Base-by-base conservation (phyloP, 2,888 invertebrate species). In the Epirrita christyi region DNA sequence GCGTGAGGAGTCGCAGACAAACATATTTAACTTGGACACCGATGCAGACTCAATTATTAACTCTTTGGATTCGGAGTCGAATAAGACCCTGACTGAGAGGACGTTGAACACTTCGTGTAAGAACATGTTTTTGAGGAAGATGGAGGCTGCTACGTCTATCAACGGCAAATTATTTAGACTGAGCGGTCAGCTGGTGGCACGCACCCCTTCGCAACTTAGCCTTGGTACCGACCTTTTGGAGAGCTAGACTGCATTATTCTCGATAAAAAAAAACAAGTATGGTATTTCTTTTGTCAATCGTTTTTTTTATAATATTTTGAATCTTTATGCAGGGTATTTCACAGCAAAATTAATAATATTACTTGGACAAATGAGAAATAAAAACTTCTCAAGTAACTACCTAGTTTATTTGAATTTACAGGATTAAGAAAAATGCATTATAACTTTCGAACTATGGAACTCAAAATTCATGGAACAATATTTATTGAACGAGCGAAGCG, bases 1-100 rank as follows among this genome's bases (percentile, higher is more conserved):
- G 91, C 84, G 81, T 10, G 86, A 90, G 55, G 90, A 92, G 64
- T 91, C 91, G 0, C 88, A 88, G 52, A 87, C 88, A 0, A 90
- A 89, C 51, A 76, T 89, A 21, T 75, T 86, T 5, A 86, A 84
- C 55, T 44, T 83, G 37, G 87, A 88, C 29, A 77, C 70, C 0
- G 90, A 91, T 49, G 80, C 85, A 0, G 89, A 90, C 49, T 90
- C 88, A 0, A 85, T 91, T 6, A 85, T 88, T 6, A 83, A 90
- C 68, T 88, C 86, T 1, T 62, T 91, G 29, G 84, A 80, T 56
- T 82, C 87, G 0, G 85, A 78, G 48, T 90, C 90, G 1, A 88
- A 83, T 58, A 89, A 87, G 61, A 91, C 91, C 0, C 66, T 90
- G 55, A 89, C 88, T 0, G 88, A 87, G 62, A 85, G 81, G 61